Evolutionary conservation across 35 echinoderm and acorn worm species (phyloP), one percentile per base, ranked within the genome.

Genomic region (Chiridota heheva): DNA sequence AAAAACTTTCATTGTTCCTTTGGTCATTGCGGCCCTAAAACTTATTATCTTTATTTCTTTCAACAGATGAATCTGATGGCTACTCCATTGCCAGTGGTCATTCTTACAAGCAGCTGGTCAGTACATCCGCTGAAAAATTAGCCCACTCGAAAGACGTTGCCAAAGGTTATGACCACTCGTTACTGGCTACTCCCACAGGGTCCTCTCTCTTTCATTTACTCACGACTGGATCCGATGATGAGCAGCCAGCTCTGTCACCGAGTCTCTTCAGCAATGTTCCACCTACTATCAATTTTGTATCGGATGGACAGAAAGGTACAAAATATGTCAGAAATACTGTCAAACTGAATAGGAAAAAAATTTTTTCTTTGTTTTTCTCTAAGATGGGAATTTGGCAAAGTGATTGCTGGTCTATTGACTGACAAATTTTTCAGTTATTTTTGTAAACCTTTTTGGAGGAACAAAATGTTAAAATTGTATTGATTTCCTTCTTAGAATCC

Each of bases 201-300:
- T 86, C 87, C 5, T 60, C 86, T 7, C 60, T 90, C 33, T 82
- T 90, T 42, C 79, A 86, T 16, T 16, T 90, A 34, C 73, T 96
- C 38, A 96, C 87, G 8, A 67, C 92, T 18, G 92, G 87, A 7
- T 69, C 74, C 6, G 92, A 96, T 49, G 94, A 97, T 8, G 79
- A 71, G 24, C 77, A 90, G 8, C 88, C 94, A 5, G 71, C 89
- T 10, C 67, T 97, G 40, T 87, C 88, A 33, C 70, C 88, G 13
- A 97, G 94, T 82, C 68, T 97, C 10, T 97, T 97, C 58, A 88
- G 88, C 58, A 91, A 88, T 34, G 80, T 97, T 15, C 84, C 93
- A 40, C 94, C 94, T 20, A 97, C 94, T 7, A 76, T 97, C 65
- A 97, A 97, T 68, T 97, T 96, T 81, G 89, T 91, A 26, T 78